Evolutionary conservation across 1,140 invertebrate genomes (phyloP), one percentile per base, ranked within the genome.

Genomic region (Drosophila bocki): DNA sequence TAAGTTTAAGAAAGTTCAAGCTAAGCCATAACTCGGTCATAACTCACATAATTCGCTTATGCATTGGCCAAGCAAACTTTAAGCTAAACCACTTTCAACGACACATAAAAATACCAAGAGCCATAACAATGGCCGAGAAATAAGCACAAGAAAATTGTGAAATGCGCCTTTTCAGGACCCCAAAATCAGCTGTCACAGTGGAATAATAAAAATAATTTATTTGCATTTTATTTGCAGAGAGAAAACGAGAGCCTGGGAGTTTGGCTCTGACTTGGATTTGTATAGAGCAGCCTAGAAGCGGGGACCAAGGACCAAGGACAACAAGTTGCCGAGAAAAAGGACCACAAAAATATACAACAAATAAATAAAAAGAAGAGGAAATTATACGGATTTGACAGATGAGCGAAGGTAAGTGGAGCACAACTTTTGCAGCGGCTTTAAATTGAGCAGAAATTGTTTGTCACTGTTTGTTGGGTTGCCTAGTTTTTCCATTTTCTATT

Each of bases 151-250:
- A 76, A 76, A 77, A 68, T 67, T 67, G 74, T 47, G 50, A 47
- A 59, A 64, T 51, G 75, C 19, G 8, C 53, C 53, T 56, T 56
- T 56, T 56, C 53, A 70, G 35, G 48, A 80, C 51, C 51, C 47
- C 65, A 57, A 77, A 84, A 84, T 90, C 85, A 84, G 67, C 85
- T 88, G 85, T 85, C 85, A 88, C 70, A 69, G 60, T 45, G 59
- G 78, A 79, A 85, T 82, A 90, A 90, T 90, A 90, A 90, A 90
- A 90, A 79, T 79, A 90, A 90, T 90, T 84, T 90, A 90, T 90
- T 90, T 90, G 78, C 75, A 71, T 80, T 81, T 72, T 82, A 83
- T 83, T 79, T 83, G 60, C 75, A 54, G 59, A 29, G 47, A 48
- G 13, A 48, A 22, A 48, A 7, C 13, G 1, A 51, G 48, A 70